These are phyloP conservation scores for Gallinago jamesoni DNA, from an alignment of 2,113 vertebrate genomes.

Conservation along the genomic window DNA sequence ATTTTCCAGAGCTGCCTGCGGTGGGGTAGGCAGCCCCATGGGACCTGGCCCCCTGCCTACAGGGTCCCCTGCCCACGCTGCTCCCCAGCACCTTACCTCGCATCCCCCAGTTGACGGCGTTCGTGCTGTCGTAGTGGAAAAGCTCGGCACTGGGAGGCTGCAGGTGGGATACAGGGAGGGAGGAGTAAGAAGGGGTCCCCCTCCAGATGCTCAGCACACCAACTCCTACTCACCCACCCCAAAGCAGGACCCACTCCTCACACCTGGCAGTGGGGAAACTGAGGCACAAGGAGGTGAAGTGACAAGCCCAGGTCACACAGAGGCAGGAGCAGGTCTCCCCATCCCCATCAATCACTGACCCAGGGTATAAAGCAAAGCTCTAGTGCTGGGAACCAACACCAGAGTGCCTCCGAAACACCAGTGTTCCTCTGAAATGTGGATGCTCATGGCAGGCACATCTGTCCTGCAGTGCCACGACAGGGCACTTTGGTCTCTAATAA, in stretches of 20 bases:
- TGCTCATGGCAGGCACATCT: background rate
- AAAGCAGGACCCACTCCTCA: background rate
- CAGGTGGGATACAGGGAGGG: background rate
- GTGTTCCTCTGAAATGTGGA: background rate
- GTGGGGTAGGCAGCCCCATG: rapidly evolving
- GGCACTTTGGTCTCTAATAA: rapidly evolving
- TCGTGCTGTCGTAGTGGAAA: conserved; percentile 92
- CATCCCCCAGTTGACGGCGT: conserved; percentile 94
- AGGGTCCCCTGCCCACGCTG: background rate
- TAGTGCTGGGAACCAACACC: background rate
- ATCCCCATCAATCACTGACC: no score
- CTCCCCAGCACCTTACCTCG: conserved; percentile 77
- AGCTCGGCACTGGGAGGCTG: conserved; percentile 89
- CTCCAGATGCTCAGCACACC: background rate
- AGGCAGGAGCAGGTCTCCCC: background rate
- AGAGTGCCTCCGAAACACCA: background rate
- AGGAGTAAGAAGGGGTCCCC: background rate
- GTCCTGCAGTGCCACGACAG: background rate
- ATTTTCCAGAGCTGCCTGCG: background rate
- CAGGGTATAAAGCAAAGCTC: background rate
- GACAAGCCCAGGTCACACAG: background rate
- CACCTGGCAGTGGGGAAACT: background rate
- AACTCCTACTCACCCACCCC: background rate
- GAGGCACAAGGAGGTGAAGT: background rate
- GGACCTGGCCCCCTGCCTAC: background rate